Evolutionary conservation across 2,797 vertebrate genomes (phyloP).

Genomic region (Moxostoma hubbsi): DNA sequence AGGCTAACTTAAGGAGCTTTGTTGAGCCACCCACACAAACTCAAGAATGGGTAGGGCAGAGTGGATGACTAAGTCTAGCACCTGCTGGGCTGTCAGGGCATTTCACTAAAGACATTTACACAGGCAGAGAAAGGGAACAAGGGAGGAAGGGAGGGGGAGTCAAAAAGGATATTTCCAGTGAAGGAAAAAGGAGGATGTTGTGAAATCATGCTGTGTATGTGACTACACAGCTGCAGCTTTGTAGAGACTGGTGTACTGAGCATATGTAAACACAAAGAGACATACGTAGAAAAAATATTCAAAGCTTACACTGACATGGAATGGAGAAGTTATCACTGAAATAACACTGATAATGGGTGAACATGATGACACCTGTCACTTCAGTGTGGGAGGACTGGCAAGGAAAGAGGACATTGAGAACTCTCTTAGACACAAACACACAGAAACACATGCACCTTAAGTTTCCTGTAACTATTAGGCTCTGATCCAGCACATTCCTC

Average conservation of each 20-base stretch:
- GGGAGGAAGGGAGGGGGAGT: slow-evolving; percentile 38
- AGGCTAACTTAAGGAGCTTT: slow-evolving; percentile 25
- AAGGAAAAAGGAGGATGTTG: slow-evolving; percentile 71
- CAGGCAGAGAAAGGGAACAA: slow-evolving; percentile 31
- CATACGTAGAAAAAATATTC: slow-evolving; percentile 5
- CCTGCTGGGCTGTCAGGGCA: slow-evolving; percentile 58
- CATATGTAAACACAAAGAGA: slow-evolving; percentile 43
- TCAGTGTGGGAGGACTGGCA: background rate
- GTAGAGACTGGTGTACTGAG: slow-evolving; percentile 21
- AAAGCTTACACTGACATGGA: background rate
- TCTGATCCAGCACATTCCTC: slow-evolving; percentile 49
- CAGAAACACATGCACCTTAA: slow-evolving; percentile 37
- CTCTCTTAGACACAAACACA: slow-evolving; percentile 3
- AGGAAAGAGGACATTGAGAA: background rate
- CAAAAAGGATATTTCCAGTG: slow-evolving; percentile 70
- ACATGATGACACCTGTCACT: slow-evolving; percentile 25
- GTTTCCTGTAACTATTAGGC: slow-evolving; percentile 45
- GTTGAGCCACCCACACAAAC: slow-evolving; percentile 46
- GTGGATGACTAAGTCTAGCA: slow-evolving; percentile 60
- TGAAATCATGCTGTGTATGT: slow-evolving; percentile 77
- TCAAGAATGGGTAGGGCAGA: slow-evolving; percentile 40
- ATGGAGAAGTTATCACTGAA: background rate
- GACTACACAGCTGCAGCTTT: slow-evolving; percentile 74
- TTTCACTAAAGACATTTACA: slow-evolving; percentile 57
- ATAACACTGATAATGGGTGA: background rate